phyloP scores from a whole-genome alignment of 2,888 invertebrate genomes.

The Gari tellinella region DNA sequence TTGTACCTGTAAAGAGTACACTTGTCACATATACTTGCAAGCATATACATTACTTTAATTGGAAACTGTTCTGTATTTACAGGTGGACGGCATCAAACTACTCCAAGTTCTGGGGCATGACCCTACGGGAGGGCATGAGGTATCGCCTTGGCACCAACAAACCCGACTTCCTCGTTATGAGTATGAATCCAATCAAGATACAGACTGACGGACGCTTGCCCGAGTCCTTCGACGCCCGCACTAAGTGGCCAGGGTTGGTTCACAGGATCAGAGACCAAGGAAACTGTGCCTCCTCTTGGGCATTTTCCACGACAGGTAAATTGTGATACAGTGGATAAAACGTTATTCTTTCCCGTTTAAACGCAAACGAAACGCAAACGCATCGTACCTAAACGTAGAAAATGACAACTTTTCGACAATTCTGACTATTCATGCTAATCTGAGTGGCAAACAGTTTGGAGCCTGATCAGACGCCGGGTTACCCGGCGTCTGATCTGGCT shows the following conservation, averaged over 20 bases:
- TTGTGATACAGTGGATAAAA: too few species aligned
- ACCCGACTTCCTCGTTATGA: conserved; percentile 85
- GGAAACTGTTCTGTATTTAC: neutral
- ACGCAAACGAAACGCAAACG: too few species aligned
- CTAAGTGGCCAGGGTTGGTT: conserved; percentile 90
- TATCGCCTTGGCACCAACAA: conserved; percentile 90
- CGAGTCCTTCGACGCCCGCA: conserved; percentile 90
- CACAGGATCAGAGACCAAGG: conserved; percentile 88
- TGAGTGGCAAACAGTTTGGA: too few species aligned
- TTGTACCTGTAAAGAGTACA: too few species aligned
- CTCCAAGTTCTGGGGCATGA: conserved; percentile 92
- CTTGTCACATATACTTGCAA: too few species aligned
- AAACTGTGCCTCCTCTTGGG: conserved; percentile 96
- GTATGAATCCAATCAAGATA: conserved; percentile 78
- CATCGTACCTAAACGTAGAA: too few species aligned
- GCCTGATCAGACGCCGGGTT: too few species aligned
- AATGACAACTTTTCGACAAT: too few species aligned
- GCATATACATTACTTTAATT: too few species aligned
- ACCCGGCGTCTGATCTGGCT: too few species aligned
- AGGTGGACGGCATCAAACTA: conserved; percentile 94
- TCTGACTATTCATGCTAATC: too few species aligned
- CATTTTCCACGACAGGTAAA: conserved; percentile 90
- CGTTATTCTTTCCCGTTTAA: too few species aligned
- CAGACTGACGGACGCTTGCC: conserved; percentile 85
- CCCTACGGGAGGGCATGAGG: conserved; percentile 91